Evolutionary conservation across 2,888 invertebrate genomes (phyloP), one percentile per base, ranked within the genome.

Genomic region (Sarcophaga variegata): DNA sequence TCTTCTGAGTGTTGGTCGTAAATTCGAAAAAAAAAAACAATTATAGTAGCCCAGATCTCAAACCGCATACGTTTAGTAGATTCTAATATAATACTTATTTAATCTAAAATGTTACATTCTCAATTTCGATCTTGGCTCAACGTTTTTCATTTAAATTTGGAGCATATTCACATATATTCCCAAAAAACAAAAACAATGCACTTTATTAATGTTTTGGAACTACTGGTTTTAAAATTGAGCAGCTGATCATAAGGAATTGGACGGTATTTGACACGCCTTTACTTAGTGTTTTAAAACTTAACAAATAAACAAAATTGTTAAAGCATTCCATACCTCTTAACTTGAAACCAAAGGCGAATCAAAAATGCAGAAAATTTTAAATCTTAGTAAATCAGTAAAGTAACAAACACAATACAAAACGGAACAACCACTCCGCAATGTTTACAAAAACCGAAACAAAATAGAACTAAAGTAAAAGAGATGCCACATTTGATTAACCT

Each of bases 371-470:
- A 54, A 54, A 54, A 54, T 54, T 54, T 14, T 54, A 17, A 17
- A 17, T 5, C 17, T 54, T 54, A 14, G 37, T 37, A 37, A 37
- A 37, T 10, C 8, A 37, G 10, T 37, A 37, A 37, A 10, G 37
- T 37, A 37, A 17, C 27, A 25, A 60, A 37, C 3, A 22, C 10
- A 45, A 70, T 2, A 70, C 0, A 4, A n/a, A 12, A 54, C 54
- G 27, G 12, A 2, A 4, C 17, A 69, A 14, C 0, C 22, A 64
- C 37, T 71, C 27, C 10, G 54, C 27, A 67, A 71, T 83, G 72
- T 77, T 83, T 83, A 77, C 60, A 83, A 83, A 83, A 8, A 27
- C 5, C 22, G 14, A 17, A 64, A 14, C 47, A 64, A 72, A 64
- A 66, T 62, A 67, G 10, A 85, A 78, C 66, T 76, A 45, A 71